Evolutionary conservation across 2,888 invertebrate genomes (phyloP).

Genomic region (Abrostola triplasia): DNA sequence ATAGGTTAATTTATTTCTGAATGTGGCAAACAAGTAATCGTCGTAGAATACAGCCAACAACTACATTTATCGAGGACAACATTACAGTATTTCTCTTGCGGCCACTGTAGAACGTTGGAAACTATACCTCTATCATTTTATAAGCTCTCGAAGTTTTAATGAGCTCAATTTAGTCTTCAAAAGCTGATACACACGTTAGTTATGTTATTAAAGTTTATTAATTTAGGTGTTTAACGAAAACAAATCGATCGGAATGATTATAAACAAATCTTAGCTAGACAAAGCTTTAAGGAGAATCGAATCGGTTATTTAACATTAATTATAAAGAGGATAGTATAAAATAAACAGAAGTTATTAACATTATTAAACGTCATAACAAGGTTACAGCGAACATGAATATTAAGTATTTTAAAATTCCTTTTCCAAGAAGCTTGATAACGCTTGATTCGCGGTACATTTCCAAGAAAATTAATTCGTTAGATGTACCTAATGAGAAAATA

Average conservation of each 20-base stretch:
- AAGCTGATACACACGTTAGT: constrained; percentile 51
- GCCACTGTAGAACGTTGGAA: constrained; percentile 67
- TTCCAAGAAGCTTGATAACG: constrained; percentile 51
- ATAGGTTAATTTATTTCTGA: constrained; percentile 27
- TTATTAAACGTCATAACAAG: constrained; percentile 52
- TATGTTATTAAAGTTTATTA: constrained; percentile 51
- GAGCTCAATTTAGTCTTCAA: constrained; percentile 70
- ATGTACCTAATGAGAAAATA: constrained; percentile 33
- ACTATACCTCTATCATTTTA: constrained; percentile 69
- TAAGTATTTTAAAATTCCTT: constrained; percentile 64
- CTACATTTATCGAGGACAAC: constrained; percentile 27
- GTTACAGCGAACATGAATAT: constrained; percentile 59
- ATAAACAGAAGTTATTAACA: background rate
- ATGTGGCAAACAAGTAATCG: constrained; percentile 34
- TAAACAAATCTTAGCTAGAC: background rate
- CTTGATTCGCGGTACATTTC: constrained; percentile 42
- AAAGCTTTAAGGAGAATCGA: background rate
- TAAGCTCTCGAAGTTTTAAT: constrained; percentile 74
- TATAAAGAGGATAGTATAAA: no score
- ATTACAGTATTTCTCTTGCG: constrained; percentile 52
- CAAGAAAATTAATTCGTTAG: constrained; percentile 56
- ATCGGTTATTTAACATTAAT: background rate
- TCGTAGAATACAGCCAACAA: constrained; percentile 7
- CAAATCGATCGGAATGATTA: constrained; percentile 2
- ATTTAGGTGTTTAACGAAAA: constrained; percentile 3